Evolutionary conservation across 2,113 vertebrate species (phyloP), one percentile per base, ranked within the genome.

Genomic region (Bos indicus): DNA sequence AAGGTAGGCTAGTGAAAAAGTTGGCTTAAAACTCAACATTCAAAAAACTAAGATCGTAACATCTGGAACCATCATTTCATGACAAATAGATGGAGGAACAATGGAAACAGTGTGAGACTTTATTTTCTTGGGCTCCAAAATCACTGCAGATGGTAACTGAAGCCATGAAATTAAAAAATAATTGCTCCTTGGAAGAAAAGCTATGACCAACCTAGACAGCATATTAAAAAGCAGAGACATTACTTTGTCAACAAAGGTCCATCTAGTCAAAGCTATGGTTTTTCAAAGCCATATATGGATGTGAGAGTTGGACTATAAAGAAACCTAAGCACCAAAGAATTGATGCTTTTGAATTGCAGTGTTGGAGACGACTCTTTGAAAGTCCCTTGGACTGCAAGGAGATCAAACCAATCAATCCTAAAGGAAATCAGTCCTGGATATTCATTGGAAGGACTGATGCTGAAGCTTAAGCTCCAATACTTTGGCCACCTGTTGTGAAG

Each of bases 261-360:
- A 0, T 36, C 64, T 71, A 71, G 64, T 36, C n/a, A 71, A 71
- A n/a, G n/a, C 64, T 36, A 10, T 67, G 17, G 64, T 71, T 71
- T 71, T 71, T 36, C 64, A n/a, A 21, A 4, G 17, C 11, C 64
- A 71, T 6, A 9, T 36, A 71, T 21, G n/a, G 33, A 21, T 71
- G 17, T 71, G n/a, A 71, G 17, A 71, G n/a, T 21, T 71, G 19
- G 17, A 71, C 64, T 71, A 36, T 71, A 36, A 36, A 36, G 17
- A 71, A 71, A 36, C 0, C 64, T 67, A n/a, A 71, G 11, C 9
- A 12, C 4, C 0, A 2, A 36, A 11, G n/a, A 71, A 36, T 1
- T 36, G 17, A 71, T 6, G 19, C 9, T 3, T 71, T 71, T 71
- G 64, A 36, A 36, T 12, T 71, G 64, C 0, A 0, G 17, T 71